Conservation (phyloP, 2,888 invertebrate species). For the Ephialtes manifestator region DNA sequence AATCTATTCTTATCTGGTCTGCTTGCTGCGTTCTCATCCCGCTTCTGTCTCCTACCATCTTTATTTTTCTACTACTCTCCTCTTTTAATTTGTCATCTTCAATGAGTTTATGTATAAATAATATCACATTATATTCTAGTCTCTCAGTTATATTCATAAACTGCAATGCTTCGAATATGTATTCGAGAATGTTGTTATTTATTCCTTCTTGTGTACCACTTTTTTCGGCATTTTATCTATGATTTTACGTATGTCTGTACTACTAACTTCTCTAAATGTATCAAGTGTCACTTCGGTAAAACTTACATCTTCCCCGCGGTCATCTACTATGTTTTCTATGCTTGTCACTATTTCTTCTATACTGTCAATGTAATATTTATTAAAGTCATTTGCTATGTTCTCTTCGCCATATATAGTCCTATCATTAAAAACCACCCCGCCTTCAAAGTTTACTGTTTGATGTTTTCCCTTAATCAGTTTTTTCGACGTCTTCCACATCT, state of each 20-base stretch:
- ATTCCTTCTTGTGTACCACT: no score
- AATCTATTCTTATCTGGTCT: not conserved
- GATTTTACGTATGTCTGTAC: not conserved
- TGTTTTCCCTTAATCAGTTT: not conserved
- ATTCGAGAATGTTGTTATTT: not conserved
- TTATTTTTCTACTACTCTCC: no score
- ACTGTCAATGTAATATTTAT: no score
- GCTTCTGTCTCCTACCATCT: no score
- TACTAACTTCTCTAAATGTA: not conserved
- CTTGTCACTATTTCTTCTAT: no score
- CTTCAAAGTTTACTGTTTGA: not conserved
- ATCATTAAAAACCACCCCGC: not conserved
- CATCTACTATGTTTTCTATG: not conserved
- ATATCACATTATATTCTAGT: no score
- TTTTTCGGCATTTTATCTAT: conserved; percentile 5
- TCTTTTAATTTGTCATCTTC: not conserved
- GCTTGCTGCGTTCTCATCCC: not conserved
- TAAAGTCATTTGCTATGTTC: not conserved
- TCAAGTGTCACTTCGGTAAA: not conserved
- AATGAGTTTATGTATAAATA: conserved; percentile 8
- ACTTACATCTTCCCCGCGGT: not conserved
- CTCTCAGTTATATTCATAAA: no score
- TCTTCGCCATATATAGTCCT: not conserved
- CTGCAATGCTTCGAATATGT: not conserved
- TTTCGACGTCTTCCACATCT: conserved; percentile 33